These are phyloP conservation scores for Camptogramma bilineatum DNA, from an alignment of 2,888 invertebrate genomes.

Conservation along the genomic window DNA sequence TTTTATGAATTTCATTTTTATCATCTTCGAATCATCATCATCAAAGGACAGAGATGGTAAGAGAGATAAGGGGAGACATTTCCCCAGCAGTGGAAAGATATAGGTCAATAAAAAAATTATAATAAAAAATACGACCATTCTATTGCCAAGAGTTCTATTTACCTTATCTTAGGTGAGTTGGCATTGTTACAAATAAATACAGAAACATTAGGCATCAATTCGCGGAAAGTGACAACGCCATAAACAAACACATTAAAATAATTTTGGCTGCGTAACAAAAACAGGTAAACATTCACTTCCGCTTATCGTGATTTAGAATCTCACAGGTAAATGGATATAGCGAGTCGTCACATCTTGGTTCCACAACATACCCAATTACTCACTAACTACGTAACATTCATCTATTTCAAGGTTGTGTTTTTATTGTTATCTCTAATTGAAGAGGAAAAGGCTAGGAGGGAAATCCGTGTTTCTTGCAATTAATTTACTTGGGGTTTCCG, in stretches of 20 bases:
- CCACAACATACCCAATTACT: not conserved
- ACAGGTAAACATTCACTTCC: conserved; percentile 10
- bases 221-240: conserved; percentile 4
- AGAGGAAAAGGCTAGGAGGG: not conserved
- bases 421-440: not conserved
- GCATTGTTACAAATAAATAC: conserved; percentile 8
- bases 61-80: too few relatives aligned
- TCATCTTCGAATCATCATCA: too few relatives aligned
- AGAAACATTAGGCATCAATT: not conserved
- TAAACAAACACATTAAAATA: conserved; percentile 18
- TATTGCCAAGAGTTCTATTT: conserved; percentile 10
- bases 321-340: not conserved
- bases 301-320: too few relatives aligned
- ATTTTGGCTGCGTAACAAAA: conserved; percentile 16
- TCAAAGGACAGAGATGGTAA: too few relatives aligned
- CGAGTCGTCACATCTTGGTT: not conserved
- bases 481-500: not conserved
- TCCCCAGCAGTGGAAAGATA: too few relatives aligned
- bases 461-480: not conserved
- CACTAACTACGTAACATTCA: not conserved
- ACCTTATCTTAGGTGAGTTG: conserved; percentile 6
- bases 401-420: not conserved
- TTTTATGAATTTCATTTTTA: not conserved
- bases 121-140: not conserved
- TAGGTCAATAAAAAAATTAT: too few relatives aligned